Evolutionary conservation across 1,140 invertebrate genomes (phyloP).

Genomic region (Zaprionus lachaisei): DNA sequence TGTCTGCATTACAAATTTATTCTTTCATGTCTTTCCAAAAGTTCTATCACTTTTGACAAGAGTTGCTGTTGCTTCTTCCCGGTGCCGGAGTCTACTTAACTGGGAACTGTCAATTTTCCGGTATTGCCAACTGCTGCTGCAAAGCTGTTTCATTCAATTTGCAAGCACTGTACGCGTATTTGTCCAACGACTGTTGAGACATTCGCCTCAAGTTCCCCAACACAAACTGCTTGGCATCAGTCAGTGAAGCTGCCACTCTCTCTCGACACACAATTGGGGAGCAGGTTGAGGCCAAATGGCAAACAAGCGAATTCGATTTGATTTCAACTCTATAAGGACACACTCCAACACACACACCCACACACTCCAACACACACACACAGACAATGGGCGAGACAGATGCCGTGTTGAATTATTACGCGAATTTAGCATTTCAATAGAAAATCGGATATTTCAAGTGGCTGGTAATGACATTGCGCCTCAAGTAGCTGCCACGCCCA

Average conservation of each 20-base stretch:
- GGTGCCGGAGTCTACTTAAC: not conserved
- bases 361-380: not conserved
- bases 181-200: constrained; percentile 3
- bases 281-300: constrained; percentile 51
- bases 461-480: constrained; percentile 70
- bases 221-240: constrained; percentile 16
- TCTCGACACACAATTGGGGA: constrained; percentile 5
- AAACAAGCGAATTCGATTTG: constrained; percentile 56
- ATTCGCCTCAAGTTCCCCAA: not conserved
- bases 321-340: constrained; percentile 5
- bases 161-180: constrained; percentile 5
- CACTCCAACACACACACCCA: constrained; percentile 3
- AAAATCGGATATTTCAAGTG: constrained; percentile 76
- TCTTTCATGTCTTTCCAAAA: not conserved
- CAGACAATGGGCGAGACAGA: not conserved
- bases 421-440: constrained; percentile 76
- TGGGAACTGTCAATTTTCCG: not conserved
- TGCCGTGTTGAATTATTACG: constrained; percentile 59
- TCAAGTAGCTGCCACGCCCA: constrained; percentile 32
- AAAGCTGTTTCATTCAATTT: constrained; percentile 22
- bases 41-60: not conserved
- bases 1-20: not conserved
- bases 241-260: constrained; percentile 29
- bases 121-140: constrained; percentile 1
- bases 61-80: not conserved